These are phyloP conservation scores for Conchocele bisecta DNA, from an alignment of 2,888 invertebrate species.

Conservation along the genomic window DNA sequence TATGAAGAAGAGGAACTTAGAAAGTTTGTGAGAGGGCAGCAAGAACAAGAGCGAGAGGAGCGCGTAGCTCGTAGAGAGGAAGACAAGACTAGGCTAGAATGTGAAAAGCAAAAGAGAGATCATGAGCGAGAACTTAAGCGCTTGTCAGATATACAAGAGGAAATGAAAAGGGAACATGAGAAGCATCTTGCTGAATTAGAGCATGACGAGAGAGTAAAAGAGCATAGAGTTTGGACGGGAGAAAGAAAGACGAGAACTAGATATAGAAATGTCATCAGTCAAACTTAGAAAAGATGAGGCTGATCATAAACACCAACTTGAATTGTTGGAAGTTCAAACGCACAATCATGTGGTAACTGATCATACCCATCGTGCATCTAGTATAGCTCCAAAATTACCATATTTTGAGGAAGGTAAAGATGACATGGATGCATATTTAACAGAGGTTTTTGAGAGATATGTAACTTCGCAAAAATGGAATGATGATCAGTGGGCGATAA, in stretches of 20 bases:
- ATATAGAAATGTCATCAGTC: neutral
- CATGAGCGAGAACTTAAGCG: conserved; percentile 1
- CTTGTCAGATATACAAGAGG: neutral
- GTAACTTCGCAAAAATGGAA: neutral
- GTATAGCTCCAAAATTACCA: neutral
- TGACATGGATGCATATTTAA: neutral
- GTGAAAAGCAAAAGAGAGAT: neutral
- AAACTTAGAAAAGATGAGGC: neutral
- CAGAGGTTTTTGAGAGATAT: neutral
- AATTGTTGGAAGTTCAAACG: neutral
- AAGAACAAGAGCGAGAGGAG: neutral
- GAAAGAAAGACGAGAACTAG: neutral
- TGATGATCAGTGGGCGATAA: too few relatives aligned
- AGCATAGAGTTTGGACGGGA: neutral
- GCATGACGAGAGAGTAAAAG: neutral
- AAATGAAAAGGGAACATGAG: neutral
- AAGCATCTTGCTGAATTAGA: conserved; percentile 1
- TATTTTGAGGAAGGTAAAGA: neutral
- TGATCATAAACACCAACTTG: neutral
- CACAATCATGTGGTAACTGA: neutral
- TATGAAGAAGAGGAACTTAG: neutral
- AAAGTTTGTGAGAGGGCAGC: neutral
- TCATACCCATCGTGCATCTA: neutral
- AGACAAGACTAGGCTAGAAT: neutral
- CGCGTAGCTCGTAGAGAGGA: neutral